Percentiles rank a stretch among this genome's conserved stretches.
Conservation (phyloP, 23 tunicate genomes). For the Botrylloides violaceus region DNA sequence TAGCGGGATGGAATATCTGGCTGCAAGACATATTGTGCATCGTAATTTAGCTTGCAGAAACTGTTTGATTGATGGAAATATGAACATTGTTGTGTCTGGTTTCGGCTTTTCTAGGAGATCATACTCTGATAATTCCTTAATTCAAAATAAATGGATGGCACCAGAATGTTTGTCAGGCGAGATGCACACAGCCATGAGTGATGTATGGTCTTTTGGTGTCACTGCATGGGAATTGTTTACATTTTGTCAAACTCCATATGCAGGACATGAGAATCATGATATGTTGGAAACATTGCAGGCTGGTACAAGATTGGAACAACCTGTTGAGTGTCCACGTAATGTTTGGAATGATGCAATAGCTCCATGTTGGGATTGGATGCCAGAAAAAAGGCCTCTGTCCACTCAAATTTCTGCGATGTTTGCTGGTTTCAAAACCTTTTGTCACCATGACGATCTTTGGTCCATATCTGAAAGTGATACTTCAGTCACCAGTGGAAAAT, state of each 20-base stretch:
- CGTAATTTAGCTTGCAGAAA: slow-evolving; percentile 90
- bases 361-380: slow-evolving; percentile 63
- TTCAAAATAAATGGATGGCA: slow-evolving; percentile 95
- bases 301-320: slow-evolving; percentile 58
- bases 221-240: slow-evolving; percentile 89
- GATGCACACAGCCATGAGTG: slow-evolving; percentile 54
- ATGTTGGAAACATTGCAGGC: slow-evolving; percentile 31
- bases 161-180: slow-evolving; percentile 56
- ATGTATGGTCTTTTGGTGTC: slow-evolving; percentile 89
- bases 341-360: slow-evolving; percentile 44
- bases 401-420: slow-evolving; percentile 25
- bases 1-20: slow-evolving; percentile 81
- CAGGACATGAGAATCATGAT: slow-evolving; percentile 74
- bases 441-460: slow-evolving; percentile 24
- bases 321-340: slow-evolving; percentile 33
- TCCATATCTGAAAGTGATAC: no score
- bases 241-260: slow-evolving; percentile 67
- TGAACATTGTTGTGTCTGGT: slow-evolving; percentile 56
- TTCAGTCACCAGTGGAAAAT: no score
- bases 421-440: neutral
- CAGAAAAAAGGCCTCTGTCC: slow-evolving; percentile 32
- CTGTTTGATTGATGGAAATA: slow-evolving; percentile 66
- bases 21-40: slow-evolving; percentile 42
- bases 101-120: slow-evolving; percentile 66
- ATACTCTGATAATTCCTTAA: slow-evolving; percentile 57